Percentiles rank a stretch among this genome's conserved stretches.
Evolutionary conservation across 2,113 vertebrate genomes (phyloP).

Genomic region (chimpanzee (Pan troglodytes)): NHGRI_mPanTro3-v2.1_pri NC_072418.2:16924001-16924500

Average conservation of each 20-base stretch:
- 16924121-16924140: slow-evolving; percentile 65
- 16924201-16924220: neutral
- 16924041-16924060: neutral
- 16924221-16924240: neutral
- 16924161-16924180: neutral
- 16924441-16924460: too few species aligned
- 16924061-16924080: slow-evolving; percentile 9
- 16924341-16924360: too few species aligned
- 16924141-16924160: slow-evolving; percentile 62
- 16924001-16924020: slow-evolving; percentile 19
- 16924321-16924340: neutral
- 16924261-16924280: slow-evolving; percentile 1
- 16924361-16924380: too few species aligned
- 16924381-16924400: too few species aligned
- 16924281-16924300: neutral
- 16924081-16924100: slow-evolving; percentile 46
- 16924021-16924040: slow-evolving; percentile 49
- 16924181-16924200: neutral
- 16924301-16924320: neutral
- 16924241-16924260: neutral
- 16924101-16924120: slow-evolving; percentile 63
- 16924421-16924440: too few species aligned
- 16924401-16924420: too few species aligned
- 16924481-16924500: too few species aligned
- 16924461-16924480: too few species aligned